Evolutionary conservation across 2,888 invertebrate species (phyloP).

Genomic region (Caenorhabditis plicata): DNA sequence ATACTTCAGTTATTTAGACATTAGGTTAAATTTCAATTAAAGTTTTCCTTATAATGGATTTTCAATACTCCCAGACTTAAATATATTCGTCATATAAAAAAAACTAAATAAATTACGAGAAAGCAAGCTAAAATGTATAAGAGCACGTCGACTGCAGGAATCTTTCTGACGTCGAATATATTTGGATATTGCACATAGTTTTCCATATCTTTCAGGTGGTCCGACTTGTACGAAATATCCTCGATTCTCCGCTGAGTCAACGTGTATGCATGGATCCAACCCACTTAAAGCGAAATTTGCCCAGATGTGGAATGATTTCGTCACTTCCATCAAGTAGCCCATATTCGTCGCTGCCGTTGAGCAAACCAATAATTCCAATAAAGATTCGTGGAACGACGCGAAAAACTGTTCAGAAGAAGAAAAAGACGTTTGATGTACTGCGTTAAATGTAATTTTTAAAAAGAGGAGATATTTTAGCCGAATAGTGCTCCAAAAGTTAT

Average conservation of each 20-base stretch:
- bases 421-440: constrained; percentile 14
- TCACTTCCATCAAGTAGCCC: constrained; percentile 4
- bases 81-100: too few species aligned
- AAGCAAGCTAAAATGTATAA: too few species aligned
- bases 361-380: constrained; percentile 23
- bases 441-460: background rate
- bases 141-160: too few species aligned
- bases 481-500: constrained; percentile 18
- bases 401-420: constrained; percentile 1
- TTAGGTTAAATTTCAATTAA: too few species aligned
- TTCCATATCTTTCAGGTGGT: too few species aligned
- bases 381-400: constrained; percentile 24
- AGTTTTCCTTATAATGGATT: too few species aligned
- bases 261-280: constrained; percentile 20
- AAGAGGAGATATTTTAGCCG: constrained; percentile 13
- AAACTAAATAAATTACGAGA: too few species aligned
- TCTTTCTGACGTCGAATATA: too few species aligned
- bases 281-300: constrained; percentile 15
- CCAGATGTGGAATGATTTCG: constrained; percentile 1
- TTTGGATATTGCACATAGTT: too few species aligned
- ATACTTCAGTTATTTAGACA: too few species aligned
- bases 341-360: constrained; percentile 24
- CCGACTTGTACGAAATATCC: constrained; percentile 18
- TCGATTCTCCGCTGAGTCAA: constrained; percentile 19
- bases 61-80: too few species aligned